Conservation (phyloP, 2,888 invertebrate species). For the Automeris io region DNA sequence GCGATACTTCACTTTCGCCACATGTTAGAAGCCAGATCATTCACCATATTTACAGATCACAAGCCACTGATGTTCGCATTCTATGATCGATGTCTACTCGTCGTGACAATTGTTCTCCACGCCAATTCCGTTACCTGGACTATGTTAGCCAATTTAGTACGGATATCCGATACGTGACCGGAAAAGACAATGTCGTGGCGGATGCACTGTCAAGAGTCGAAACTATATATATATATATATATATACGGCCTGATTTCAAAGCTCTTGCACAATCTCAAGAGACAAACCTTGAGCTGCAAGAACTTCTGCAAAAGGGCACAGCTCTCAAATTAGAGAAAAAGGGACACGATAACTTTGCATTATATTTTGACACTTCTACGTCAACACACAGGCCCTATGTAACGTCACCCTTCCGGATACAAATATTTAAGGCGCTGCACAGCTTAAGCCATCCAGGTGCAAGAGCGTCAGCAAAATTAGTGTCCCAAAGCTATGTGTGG, state of each 20-base stretch:
- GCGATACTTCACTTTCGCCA: slow-evolving; percentile 9
- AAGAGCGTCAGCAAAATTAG: slow-evolving; percentile 10
- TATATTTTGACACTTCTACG: too few relatives aligned
- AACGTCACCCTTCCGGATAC: slow-evolving; percentile 7
- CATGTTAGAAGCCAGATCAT: slow-evolving; percentile 8
- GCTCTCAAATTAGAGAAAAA: slow-evolving; percentile 7
- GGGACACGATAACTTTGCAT: too few relatives aligned
- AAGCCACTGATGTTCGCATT: slow-evolving; percentile 11
- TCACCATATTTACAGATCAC: slow-evolving; percentile 11
- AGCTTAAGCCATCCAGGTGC: slow-evolving; percentile 14
- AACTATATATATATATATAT: slow-evolving; percentile 11
- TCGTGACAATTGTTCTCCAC: slow-evolving; percentile 7
- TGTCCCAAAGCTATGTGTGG: slow-evolving; percentile 18
- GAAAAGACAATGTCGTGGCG: slow-evolving; percentile 33
- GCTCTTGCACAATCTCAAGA: slow-evolving; percentile 14
- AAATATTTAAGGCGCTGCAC: slow-evolving; percentile 13
- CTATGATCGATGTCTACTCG: not conserved
- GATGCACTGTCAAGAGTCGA: slow-evolving; percentile 33
- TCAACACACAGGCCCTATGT: slow-evolving; percentile 13
- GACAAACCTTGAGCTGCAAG: slow-evolving; percentile 15
- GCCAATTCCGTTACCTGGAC: slow-evolving; percentile 9
- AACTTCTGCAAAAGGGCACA: slow-evolving; percentile 7
- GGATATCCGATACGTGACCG: slow-evolving; percentile 12
- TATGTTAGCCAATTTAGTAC: slow-evolving; percentile 13
- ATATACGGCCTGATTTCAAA: slow-evolving; percentile 11